phyloP scores from a whole-genome alignment of 2,113 vertebrate genomes.

The Brevimyrus niger region DNA sequence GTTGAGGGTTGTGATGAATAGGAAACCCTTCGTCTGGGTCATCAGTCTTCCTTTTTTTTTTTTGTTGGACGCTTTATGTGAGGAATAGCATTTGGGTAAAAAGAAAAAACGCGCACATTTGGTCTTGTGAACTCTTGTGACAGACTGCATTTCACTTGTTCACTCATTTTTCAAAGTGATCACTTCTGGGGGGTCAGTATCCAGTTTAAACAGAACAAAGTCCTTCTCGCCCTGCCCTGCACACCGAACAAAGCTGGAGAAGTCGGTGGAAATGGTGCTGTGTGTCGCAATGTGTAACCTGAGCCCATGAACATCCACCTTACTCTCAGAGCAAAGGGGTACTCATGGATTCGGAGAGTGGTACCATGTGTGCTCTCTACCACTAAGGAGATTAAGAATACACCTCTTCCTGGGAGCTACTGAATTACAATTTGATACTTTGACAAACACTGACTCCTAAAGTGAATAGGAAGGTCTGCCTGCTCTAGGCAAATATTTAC shows the following conservation, averaged over 20 bases:
- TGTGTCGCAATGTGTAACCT: not conserved
- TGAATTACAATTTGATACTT: not conserved
- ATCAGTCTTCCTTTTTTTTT: not conserved
- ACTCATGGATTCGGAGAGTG: not conserved
- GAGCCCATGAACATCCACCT: not conserved
- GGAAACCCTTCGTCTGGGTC: not conserved
- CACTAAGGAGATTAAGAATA: not conserved
- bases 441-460: not conserved
- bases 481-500: not conserved
- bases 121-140: slow-evolving; percentile 4
- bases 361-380: not conserved
- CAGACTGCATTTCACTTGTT: not conserved
- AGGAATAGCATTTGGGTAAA: not conserved
- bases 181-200: slow-evolving; percentile 2
- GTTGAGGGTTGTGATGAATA: not conserved
- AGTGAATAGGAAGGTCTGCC: not conserved
- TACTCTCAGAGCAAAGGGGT: not conserved
- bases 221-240: not conserved
- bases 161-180: not conserved
- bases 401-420: not conserved
- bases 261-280: not conserved
- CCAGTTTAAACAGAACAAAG: not conserved
- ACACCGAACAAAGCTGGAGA: not conserved
- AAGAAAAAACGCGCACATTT: not conserved
- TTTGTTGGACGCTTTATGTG: not conserved